These are phyloP conservation scores for Tryphoninae sp. DNA, from an alignment of 2,888 invertebrate species.

Conservation along the genomic window DNA sequence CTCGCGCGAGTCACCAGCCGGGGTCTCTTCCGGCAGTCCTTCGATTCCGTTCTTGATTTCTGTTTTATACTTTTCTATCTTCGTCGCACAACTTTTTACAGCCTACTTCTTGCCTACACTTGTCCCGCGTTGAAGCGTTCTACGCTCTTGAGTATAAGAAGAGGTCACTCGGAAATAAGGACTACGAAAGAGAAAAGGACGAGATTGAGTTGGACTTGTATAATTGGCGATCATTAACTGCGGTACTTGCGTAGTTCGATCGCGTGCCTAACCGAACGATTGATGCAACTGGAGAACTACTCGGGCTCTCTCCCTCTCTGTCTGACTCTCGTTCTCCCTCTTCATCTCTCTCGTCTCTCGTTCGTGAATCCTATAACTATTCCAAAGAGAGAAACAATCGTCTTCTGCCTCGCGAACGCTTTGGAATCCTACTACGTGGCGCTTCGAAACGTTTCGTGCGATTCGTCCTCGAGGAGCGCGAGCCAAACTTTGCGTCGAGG, in stretches of 20 bases:
- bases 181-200: slow-evolving; percentile 10
- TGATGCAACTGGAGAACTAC: slow-evolving; percentile 16
- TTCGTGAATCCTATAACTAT: slow-evolving; percentile 41
- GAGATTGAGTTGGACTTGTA: not conserved
- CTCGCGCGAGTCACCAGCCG: not conserved
- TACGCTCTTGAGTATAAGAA: not conserved
- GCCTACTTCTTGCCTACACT: not conserved
- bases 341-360: not conserved
- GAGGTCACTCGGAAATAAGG: slow-evolving; percentile 13
- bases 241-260: slow-evolving; percentile 38
- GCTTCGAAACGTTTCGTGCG: slow-evolving; percentile 33
- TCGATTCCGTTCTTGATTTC: slow-evolving; percentile 28
- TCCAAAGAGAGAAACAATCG: slow-evolving; percentile 55
- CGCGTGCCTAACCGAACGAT: slow-evolving; percentile 29
- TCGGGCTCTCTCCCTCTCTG: not conserved
- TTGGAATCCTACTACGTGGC: slow-evolving; percentile 67
- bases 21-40: slow-evolving; percentile 14
- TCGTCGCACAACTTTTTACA: no score
- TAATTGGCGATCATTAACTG: slow-evolving; percentile 39
- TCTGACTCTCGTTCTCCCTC: not conserved
- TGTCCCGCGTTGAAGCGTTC: slow-evolving; percentile 9
- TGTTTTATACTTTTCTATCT: slow-evolving; percentile 11
- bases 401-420: slow-evolving; percentile 66
- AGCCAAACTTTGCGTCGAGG: no score
- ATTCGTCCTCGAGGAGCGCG: not conserved